A percentile compares a stretch with the other conserved stretches of the same genome.
These are phyloP conservation scores for Shinisaurus crocodilurus DNA, from an alignment of 2,113 vertebrate genomes.

Conservation along the genomic window DNA sequence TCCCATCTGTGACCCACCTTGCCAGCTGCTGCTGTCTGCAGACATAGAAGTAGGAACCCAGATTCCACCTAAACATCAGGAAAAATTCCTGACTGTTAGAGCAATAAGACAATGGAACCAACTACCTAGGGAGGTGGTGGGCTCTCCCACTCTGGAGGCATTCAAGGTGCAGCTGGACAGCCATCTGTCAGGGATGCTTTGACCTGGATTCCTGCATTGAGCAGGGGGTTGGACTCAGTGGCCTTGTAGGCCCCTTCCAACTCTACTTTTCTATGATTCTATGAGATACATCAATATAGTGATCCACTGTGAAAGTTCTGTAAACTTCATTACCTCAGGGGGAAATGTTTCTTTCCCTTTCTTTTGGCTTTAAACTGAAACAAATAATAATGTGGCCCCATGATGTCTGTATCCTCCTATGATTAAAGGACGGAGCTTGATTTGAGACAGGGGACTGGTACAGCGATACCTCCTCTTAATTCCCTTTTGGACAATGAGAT, in stretches of 20 bases:
- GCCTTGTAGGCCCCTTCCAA: no score
- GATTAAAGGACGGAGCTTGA: background rate
- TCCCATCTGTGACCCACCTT: background rate
- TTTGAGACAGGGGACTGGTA: background rate
- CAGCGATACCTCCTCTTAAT: slow-evolving; percentile 7
- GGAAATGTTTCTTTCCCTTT: background rate
- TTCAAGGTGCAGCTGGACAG: no score
- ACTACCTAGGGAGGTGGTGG: no score
- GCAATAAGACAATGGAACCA: no score
- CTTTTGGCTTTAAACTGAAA: background rate
- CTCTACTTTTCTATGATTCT: no score
- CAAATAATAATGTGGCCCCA: slow-evolving; percentile 24
- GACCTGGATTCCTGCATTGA: no score
- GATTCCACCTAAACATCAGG: no score
- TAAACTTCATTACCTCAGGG: background rate
- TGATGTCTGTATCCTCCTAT: background rate
- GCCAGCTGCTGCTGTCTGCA: background rate
- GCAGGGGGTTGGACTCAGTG: no score
- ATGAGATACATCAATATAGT: no score
- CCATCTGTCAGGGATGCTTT: no score
- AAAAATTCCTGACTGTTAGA: no score
- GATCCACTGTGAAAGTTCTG: background rate
- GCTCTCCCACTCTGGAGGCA: no score
- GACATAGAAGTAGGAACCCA: background rate
- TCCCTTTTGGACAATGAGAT: slow-evolving; percentile 20